Evolutionary conservation across 1,140 invertebrate genomes (phyloP), one percentile per base, ranked within the genome.

Genomic region (Bombyx mandarina): DNA sequence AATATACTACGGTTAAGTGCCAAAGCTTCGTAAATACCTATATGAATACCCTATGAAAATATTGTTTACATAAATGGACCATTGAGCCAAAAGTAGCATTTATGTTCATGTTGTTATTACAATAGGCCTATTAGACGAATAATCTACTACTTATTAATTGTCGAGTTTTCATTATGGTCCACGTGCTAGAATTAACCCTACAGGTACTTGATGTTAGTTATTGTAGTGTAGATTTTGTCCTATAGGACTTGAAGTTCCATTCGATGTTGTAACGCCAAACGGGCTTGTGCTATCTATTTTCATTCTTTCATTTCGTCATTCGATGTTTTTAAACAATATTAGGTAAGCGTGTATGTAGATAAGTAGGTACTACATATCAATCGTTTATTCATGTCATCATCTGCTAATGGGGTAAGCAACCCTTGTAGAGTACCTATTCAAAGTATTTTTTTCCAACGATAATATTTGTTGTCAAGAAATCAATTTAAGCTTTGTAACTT

Each of bases 171-270:
- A 26, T 42, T 72, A 75, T 67, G 67, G 66, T 78, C 77, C 70
- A 71, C 64, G 48, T 43, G 66, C 62, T 75, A 77, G 68, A 67
- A 46, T 76, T 70, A 74, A 77, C 61, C 69, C 63, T 67, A 71
- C 68, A 77, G 75, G 71, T 78, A 77, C 58, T 80, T 67, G 73
- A 59, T 80, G 78, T 79, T 81, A 81, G 77, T 70, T 66, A 66
- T 48, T 69, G 73, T 79, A 79, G 67, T 53, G 61, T 69, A 26
- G 22, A 62, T 70, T 61, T 67, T 52, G 56, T 69, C 61, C 63
- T 61, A 62, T 60, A 66, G 61, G 58, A 61, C 56, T 48, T 61
- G 47, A 51, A 35, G 10, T 26, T 51, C 12, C 50, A 51, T 35
- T 8, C 8, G 22, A 35, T 10, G 22, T 51, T n/a, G n/a, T 51